These are phyloP conservation scores for Epicampocera succincta DNA, from an alignment of 2,888 invertebrate species.

Conservation along the genomic window DNA sequence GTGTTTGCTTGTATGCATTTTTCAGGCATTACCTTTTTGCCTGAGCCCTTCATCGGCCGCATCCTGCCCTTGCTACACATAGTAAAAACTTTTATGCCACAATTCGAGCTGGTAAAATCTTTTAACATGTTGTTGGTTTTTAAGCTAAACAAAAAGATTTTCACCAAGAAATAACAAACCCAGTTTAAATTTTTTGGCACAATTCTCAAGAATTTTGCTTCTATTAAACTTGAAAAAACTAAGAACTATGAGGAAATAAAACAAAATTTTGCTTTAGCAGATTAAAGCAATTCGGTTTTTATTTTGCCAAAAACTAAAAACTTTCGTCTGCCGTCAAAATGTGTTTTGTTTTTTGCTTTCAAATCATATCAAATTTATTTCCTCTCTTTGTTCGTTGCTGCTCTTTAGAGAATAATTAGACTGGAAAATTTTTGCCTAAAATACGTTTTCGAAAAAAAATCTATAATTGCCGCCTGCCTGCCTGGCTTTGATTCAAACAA, in stretches of 20 bases:
- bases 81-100: background rate
- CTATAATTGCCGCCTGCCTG: too few species aligned
- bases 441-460: background rate
- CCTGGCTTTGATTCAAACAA: conserved; percentile 11
- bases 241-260: too few species aligned
- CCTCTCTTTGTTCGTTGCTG: conserved; percentile 5
- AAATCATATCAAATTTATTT: conserved; percentile 39
- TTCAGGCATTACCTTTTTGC: background rate
- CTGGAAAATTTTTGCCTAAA: conserved; percentile 44
- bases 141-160: background rate
- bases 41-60: conserved; percentile 12
- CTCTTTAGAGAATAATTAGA: conserved; percentile 47
- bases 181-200: conserved; percentile 25
- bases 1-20: background rate
- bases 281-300: background rate
- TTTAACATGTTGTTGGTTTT: conserved; percentile 3
- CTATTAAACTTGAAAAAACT: background rate
- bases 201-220: background rate
- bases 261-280: too few species aligned
- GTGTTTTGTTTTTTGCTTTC: background rate
- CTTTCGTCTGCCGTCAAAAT: background rate
- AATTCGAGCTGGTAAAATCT: conserved; percentile 11
- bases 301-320: conserved; percentile 13
- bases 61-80: background rate
- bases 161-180: background rate